These are phyloP conservation scores for Volucella bombylans DNA, from an alignment of 2,888 invertebrate species.

Conservation along the genomic window DNA sequence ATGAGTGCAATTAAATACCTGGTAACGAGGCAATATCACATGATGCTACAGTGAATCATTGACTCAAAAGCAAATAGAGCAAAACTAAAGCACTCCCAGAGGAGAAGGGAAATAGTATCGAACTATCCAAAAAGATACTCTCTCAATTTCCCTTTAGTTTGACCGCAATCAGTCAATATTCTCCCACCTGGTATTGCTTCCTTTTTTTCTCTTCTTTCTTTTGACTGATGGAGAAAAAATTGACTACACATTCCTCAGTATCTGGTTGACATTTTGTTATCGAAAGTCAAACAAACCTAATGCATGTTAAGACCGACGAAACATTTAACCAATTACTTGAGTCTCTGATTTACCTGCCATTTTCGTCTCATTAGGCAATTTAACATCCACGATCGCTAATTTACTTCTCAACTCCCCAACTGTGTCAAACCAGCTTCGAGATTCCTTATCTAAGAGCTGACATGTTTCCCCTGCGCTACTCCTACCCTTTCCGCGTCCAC, in stretches of 20 bases:
- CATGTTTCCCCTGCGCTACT: conserved; percentile 49
- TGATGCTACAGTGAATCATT: no score
- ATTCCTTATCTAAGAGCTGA: conserved; percentile 66
- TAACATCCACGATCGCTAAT: conserved; percentile 72
- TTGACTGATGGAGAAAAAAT: not conserved
- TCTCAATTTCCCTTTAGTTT: no score
- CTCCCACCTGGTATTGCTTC: no score
- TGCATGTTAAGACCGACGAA: conserved; percentile 63
- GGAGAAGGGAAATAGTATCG: no score
- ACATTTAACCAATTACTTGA: conserved; percentile 71
- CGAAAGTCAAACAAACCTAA: conserved; percentile 68
- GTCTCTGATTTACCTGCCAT: conserved; percentile 69
- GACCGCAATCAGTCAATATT: no score
- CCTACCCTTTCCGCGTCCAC: not conserved
- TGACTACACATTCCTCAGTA: conserved; percentile 28
- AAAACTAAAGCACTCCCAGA: no score
- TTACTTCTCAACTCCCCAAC: conserved; percentile 72
- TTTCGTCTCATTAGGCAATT: conserved; percentile 71
- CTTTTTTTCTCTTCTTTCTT: no score
- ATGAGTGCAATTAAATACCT: no score
- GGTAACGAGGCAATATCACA: no score
- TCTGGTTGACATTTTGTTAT: conserved; percentile 68
- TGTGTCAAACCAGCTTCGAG: conserved; percentile 65
- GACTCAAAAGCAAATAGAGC: no score
- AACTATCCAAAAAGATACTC: no score